Evolutionary conservation across 2,888 invertebrate species (phyloP), one percentile per base, ranked within the genome.

Genomic region (Lasioglossum oenotherae): DNA sequence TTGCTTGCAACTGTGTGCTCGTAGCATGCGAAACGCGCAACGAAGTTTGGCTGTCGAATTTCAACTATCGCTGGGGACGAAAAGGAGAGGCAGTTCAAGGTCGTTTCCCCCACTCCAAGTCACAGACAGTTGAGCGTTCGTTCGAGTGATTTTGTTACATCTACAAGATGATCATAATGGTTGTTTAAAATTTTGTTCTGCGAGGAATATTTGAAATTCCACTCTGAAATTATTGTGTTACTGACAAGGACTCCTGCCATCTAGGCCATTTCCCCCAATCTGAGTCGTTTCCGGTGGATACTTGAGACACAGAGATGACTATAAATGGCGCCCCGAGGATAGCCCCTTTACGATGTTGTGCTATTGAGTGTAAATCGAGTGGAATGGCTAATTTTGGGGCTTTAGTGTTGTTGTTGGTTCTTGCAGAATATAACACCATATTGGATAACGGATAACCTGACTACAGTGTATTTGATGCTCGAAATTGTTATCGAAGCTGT

Each of bases 311-410:
- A 31, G 31, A 35, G 64, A 64, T 64, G 64, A 35, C 64, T 64
- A 64, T 64, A 64, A 64, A 64, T 64, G 64, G 64, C 64, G 64
- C 64, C 64, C 64, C 31, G 64, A 31, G 31, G 64, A 64, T 64
- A 31, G 64, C 31, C 64, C 57, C 64, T 64, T 64, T 31, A 64
- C 3, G 64, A 16, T 31, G 64, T 64, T 64, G 35, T 35, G 64
- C 64, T 31, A 64, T 64, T 64, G 31, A 64, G 31, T 31, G 64
- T 64, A 64, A 64, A 64, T 64, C 64, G 64, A 64, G 64, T 19
- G 64, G 64, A 64, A 64, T 31, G 64, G 64, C 64, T 64, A 64
- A 64, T 64, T 64, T 64, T 31, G 31, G 31, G 31, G 64, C 31
- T 64, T 64, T 31, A 35, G 31, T 3, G 64, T 64, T 31, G 64